Evolutionary conservation across 37 sponge, comb jelly and placozoan species (phyloP), one percentile per base, ranked within the genome.

Genomic region (Ianthella basta): DNA sequence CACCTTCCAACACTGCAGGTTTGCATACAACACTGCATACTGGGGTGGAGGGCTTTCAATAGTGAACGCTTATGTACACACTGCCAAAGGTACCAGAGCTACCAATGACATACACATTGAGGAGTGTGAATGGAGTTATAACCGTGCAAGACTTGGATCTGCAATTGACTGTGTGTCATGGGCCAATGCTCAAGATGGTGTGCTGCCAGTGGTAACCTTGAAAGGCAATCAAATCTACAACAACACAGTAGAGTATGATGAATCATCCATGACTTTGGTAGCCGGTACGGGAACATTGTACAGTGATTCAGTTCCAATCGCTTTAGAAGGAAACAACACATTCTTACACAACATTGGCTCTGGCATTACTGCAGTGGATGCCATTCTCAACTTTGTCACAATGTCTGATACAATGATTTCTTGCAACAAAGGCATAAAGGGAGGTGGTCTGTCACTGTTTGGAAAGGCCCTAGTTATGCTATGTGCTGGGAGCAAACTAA

Each of bases 101-200:
- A 53, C 78, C 21, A 75, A 75, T 44, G 14, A 15, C 1, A 75
- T 75, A 40, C 5, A 8, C 0, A 24, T 75, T 15, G 54, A 53
- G 21, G 40, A 75, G 25, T 75, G 78, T 41, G 14, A 19, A 3
- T 75, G 78, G 78, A 44, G 44, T 3, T 5, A 12, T 24, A 75
- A 75, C 54, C 37, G 78, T 2, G 78, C 78, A 16, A 36, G 78
- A 19, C 54, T 75, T 18, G 78, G 78, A 53, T 75, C 78, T 40
- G 78, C 78, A 41, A 44, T 75, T 40, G 78, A 75, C 78, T 40
- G 54, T 41, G 78, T 75, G 3, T 75, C 44, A 20, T 75, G 78
- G 78, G 40, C 32, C 10, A 33, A 30, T 2, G 2, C 3, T 19
- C 78, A 75, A 19, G 40, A 19, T 41, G 53, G 78, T 1, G n/a